Evolutionary conservation across 2,888 invertebrate genomes (phyloP), one percentile per base, ranked within the genome.

Genomic region (Plagodis pulveraria): DNA sequence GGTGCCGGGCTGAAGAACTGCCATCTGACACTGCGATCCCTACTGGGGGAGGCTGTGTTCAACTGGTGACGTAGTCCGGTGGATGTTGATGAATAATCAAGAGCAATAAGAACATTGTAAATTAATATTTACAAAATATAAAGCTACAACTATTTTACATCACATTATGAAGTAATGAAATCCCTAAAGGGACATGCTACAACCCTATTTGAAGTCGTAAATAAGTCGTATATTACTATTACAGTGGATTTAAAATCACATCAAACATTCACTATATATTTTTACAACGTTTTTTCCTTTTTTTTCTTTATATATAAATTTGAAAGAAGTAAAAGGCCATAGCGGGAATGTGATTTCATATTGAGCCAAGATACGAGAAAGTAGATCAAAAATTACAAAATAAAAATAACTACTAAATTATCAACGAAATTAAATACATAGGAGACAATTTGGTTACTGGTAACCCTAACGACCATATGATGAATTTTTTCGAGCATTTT

Each of bases 321-420:
- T 35, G 44, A 55, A 12, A 51, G 41, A 58, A 58, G 22, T 22
- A 22, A 53, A 59, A 50, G 61, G 35, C 57, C 47, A 44, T 52
- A 58, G 58, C 55, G 63, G 69, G 69, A 69, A 69, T 69, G 68
- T 65, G 52, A 40, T 61, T 60, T 48, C 51, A 55, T 34, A 66
- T 69, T 63, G 69, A 69, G 69, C 69, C 50, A 47, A 63, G 61
- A 64, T 12, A 45, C 51, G 11, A 38, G 38, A 38, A 8, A 38
- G 9, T 8, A 38, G 9, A 6, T 2, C n/a, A 10, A 43, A 12
- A 50, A 12, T 43, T 11, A 11, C 9, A 5, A 43, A 50, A 34
- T 38, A 38, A 38, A 38, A 8, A 38, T 4, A 38, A 38, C 6
- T 9, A 5, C 38, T 6, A 8, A 38, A 9, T 8, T 38, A 4